These are phyloP conservation scores for Molorchus minor DNA, from an alignment of 2,888 invertebrate species.

Conservation along the genomic window DNA sequence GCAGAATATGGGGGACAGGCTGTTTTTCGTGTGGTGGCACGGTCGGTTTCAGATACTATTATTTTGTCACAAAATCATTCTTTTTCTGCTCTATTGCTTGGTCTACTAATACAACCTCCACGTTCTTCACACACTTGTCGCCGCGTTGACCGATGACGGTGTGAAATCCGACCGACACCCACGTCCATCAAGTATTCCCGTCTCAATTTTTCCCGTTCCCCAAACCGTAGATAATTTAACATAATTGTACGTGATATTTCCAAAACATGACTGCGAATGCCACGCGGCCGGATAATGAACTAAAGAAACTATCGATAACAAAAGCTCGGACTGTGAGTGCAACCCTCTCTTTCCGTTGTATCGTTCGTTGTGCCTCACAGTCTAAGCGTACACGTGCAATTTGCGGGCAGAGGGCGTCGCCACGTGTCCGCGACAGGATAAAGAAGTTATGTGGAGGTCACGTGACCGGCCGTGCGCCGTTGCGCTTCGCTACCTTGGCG, in stretches of 20 bases:
- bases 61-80: too few relatives aligned
- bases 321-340: slow-evolving; percentile 52
- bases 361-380: slow-evolving; percentile 42
- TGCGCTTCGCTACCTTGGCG: slow-evolving; percentile 59
- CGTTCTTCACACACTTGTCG: slow-evolving; percentile 8
- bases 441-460: slow-evolving; percentile 61
- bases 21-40: too few relatives aligned
- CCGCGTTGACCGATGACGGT: slow-evolving; percentile 1
- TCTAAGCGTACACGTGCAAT: slow-evolving; percentile 57
- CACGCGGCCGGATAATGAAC: slow-evolving; percentile 62
- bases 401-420: slow-evolving; percentile 63
- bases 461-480: slow-evolving; percentile 59
- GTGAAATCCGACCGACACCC: slow-evolving; percentile 4
- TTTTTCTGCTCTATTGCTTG: too few relatives aligned
- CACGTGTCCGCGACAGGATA: slow-evolving; percentile 61
- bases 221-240: slow-evolving; percentile 60
- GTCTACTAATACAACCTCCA: background rate
- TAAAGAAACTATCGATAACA: slow-evolving; percentile 64
- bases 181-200: slow-evolving; percentile 8
- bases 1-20: too few relatives aligned
- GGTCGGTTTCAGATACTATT: too few relatives aligned
- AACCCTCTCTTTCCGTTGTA: background rate
- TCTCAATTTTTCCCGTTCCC: slow-evolving; percentile 21
- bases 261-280: slow-evolving; percentile 59
- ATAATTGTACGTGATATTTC: slow-evolving; percentile 60